Percentiles rank a stretch among this genome's conserved stretches.
Evolutionary conservation across 2,888 invertebrate species (phyloP).

Genomic region (Bombyx huttoni): DNA sequence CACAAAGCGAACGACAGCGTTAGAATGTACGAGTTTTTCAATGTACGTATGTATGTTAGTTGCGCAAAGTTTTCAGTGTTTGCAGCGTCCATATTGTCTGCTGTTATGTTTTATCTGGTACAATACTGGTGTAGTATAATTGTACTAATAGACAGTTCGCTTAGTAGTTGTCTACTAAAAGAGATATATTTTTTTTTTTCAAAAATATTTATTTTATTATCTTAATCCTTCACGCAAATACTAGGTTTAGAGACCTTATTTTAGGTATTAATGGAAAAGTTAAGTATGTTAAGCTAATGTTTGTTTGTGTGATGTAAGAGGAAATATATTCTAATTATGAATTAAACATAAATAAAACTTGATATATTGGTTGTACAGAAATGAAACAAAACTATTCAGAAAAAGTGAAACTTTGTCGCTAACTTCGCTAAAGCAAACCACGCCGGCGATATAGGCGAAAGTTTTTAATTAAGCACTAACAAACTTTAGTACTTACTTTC

Average conservation of each 20-base stretch:
- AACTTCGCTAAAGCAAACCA: not conserved
- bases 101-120: slow-evolving; percentile 2
- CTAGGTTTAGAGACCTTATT: too few species aligned
- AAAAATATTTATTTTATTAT: too few species aligned
- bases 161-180: too few species aligned
- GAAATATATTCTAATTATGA: not conserved
- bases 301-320: too few species aligned
- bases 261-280: too few species aligned
- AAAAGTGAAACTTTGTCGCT: not conserved
- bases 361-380: not conserved
- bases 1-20: not conserved
- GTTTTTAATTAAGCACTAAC: not conserved
- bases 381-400: not conserved
- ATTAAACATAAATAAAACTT: not conserved
- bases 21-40: slow-evolving; percentile 1
- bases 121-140: not conserved
- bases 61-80: slow-evolving; percentile 1
- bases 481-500: not conserved
- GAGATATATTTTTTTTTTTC: too few species aligned
- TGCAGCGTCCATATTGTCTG: slow-evolving; percentile 1
- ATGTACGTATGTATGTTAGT: not conserved
- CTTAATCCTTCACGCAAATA: too few species aligned
- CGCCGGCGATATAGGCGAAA: not conserved
- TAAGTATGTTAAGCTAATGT: too few species aligned
- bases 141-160: too few species aligned